phyloP scores from a whole-genome alignment of 2,888 invertebrate genomes.

The Metalampra italica region DNA sequence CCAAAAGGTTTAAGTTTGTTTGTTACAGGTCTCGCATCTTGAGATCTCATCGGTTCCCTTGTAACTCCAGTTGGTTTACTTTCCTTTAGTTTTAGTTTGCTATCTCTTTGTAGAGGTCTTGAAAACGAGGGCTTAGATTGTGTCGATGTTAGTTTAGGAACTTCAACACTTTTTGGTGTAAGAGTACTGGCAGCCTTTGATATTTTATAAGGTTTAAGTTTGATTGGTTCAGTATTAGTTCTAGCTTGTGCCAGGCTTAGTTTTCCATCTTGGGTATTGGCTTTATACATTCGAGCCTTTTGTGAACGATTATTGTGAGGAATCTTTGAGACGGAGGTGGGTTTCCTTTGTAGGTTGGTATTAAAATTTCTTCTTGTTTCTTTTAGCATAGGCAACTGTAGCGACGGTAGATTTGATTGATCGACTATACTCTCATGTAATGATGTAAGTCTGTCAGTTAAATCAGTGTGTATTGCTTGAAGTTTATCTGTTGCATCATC shows the following conservation, averaged over 20 bases:
- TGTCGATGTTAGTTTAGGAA: slow-evolving; percentile 23
- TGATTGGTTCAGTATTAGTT: slow-evolving; percentile 5
- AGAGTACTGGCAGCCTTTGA: slow-evolving; percentile 34
- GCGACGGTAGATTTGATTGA: slow-evolving; percentile 23
- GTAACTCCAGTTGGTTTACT: background rate
- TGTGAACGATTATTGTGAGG: slow-evolving; percentile 9
- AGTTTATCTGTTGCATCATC: slow-evolving; percentile 55
- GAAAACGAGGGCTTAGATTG: slow-evolving; percentile 14
- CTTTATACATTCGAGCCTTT: slow-evolving; percentile 3
- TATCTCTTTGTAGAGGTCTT: slow-evolving; percentile 11
- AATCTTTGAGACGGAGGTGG: slow-evolving; percentile 1
- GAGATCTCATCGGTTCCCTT: background rate
- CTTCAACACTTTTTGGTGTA: slow-evolving; percentile 26
- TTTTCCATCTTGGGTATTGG: background rate
- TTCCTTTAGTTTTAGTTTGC: slow-evolving; percentile 12
- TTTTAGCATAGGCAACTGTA: slow-evolving; percentile 12
- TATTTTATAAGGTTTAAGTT: slow-evolving; percentile 22
- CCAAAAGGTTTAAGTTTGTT: slow-evolving; percentile 12
- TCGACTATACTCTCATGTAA: slow-evolving; percentile 42
- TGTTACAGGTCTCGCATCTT: slow-evolving; percentile 17
- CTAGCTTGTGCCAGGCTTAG: slow-evolving; percentile 1
- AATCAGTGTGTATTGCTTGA: slow-evolving; percentile 47
- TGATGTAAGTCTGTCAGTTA: slow-evolving; percentile 49
- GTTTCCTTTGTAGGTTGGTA: slow-evolving; percentile 11
- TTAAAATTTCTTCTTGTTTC: slow-evolving; percentile 6